These are phyloP conservation scores for Caenorhabditis sulstoni DNA, from an alignment of 2,888 invertebrate species.

Conservation along the genomic window DNA sequence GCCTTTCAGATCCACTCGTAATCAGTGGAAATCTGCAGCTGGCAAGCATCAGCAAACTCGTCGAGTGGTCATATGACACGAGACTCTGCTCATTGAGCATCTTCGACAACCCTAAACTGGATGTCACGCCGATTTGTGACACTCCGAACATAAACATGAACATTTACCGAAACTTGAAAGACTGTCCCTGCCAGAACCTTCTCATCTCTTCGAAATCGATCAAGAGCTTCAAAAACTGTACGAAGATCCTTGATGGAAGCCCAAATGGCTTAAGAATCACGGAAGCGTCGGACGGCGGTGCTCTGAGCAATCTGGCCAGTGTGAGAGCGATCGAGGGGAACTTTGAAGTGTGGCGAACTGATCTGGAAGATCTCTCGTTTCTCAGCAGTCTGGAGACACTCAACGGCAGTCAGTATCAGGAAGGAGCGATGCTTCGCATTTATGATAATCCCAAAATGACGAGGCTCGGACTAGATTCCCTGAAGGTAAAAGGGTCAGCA, in stretches of 20 bases:
- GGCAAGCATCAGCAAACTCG: too few species aligned
- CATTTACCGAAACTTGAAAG: neutral
- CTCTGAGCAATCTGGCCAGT: neutral
- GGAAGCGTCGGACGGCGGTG: neutral
- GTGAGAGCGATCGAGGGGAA: slow-evolving; percentile 1
- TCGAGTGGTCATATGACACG: too few species aligned
- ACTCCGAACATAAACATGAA: neutral
- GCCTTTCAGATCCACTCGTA: too few species aligned
- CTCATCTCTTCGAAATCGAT: too few species aligned
- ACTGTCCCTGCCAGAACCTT: neutral
- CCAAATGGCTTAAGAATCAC: neutral
- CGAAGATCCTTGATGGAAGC: too few species aligned
- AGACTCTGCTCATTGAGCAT: neutral
- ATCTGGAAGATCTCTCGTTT: slow-evolving; percentile 12
- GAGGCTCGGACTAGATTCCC: neutral
- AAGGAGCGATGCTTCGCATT: neutral
- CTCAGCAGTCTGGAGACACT: neutral
- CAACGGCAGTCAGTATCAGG: neutral
- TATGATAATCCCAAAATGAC: slow-evolving; percentile 5
- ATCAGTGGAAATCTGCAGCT: neutral
- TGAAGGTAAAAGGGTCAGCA: neutral
- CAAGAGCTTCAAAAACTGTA: too few species aligned
- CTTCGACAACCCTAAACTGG: neutral
- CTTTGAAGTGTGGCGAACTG: neutral
- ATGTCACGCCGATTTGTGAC: neutral